Evolutionary conservation across 2,113 vertebrate genomes (phyloP).

Genomic region (Trogon surrucura): DNA sequence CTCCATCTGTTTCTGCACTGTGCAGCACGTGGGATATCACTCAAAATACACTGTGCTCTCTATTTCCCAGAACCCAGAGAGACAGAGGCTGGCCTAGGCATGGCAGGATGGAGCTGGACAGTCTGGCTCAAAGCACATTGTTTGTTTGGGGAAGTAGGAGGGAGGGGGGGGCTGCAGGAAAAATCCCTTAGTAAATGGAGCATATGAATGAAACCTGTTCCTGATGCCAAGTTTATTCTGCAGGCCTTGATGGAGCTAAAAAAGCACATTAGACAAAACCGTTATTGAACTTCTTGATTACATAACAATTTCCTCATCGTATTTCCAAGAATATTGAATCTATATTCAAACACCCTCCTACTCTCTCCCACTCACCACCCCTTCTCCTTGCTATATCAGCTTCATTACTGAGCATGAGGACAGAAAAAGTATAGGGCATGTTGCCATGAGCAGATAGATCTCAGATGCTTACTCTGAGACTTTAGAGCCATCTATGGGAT

Average conservation of each 20-base stretch:
- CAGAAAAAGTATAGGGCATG: conserved; percentile 53
- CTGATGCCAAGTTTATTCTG: conserved; percentile 17
- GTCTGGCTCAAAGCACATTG: neutral
- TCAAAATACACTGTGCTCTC: neutral
- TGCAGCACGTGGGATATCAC: neutral
- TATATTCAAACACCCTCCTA: conserved; percentile 69
- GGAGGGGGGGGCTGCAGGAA: neutral
- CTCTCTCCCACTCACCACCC: conserved; percentile 60
- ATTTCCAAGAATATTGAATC: conserved; percentile 69
- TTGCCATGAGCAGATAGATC: conserved; percentile 47
- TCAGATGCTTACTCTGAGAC: conserved; percentile 35
- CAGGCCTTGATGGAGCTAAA: conserved; percentile 47
- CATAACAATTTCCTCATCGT: conserved; percentile 70
- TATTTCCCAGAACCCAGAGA: neutral
- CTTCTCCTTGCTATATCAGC: conserved; percentile 63
- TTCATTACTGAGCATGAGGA: conserved; percentile 35
- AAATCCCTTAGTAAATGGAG: conserved; percentile 14
- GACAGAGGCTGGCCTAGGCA: neutral
- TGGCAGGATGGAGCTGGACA: conserved; percentile 26
- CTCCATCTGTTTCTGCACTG: conserved; percentile 49
- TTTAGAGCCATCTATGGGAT: conserved; percentile 63
- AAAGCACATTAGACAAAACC: conserved; percentile 62
- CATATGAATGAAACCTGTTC: conserved; percentile 47
- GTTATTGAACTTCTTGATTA: conserved; percentile 67
- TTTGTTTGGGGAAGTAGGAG: neutral